Conservation (phyloP, 2,113 vertebrate species). For the Bucco capensis region DNA sequence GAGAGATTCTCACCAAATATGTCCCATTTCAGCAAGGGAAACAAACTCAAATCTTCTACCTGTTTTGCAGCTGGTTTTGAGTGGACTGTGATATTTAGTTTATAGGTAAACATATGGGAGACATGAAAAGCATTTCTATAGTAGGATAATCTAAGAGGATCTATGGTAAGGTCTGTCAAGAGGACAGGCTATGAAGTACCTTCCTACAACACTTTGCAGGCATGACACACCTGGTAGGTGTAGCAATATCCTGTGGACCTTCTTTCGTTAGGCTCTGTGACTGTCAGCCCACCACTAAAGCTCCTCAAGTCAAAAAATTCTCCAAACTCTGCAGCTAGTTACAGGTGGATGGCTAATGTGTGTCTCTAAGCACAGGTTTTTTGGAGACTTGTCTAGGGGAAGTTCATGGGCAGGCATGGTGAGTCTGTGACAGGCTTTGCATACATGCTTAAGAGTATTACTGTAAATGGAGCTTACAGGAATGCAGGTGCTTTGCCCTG, state of each 20-base stretch:
- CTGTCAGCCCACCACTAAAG: not conserved
- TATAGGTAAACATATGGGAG: conserved; percentile 24
- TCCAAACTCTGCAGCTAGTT: not conserved
- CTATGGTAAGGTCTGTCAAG: not conserved
- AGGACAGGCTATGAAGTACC: not conserved
- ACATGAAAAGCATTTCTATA: not conserved
- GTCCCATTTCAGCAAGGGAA: not conserved
- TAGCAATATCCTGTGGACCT: rapidly evolving
- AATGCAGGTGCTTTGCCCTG: not conserved
- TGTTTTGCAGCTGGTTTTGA: conserved; percentile 23
- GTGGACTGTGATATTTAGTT: not conserved
- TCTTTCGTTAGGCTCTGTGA: not conserved
- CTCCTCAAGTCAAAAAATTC: not conserved
- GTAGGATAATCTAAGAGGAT: not conserved
- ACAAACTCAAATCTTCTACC: not conserved
- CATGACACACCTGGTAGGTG: not conserved
- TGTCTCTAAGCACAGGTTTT: not conserved
- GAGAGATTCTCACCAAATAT: not conserved
- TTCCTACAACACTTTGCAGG: not conserved
- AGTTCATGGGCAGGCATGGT: not conserved
- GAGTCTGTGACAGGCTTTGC: not conserved
- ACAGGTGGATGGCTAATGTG: not conserved
- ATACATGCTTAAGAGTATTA: not conserved
- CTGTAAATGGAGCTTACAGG: not conserved
- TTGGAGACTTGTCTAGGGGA: not conserved